Evolutionary conservation across 2,888 invertebrate species (phyloP), one percentile per base, ranked within the genome.

Genomic region (Keiferia lycopersicella): DNA sequence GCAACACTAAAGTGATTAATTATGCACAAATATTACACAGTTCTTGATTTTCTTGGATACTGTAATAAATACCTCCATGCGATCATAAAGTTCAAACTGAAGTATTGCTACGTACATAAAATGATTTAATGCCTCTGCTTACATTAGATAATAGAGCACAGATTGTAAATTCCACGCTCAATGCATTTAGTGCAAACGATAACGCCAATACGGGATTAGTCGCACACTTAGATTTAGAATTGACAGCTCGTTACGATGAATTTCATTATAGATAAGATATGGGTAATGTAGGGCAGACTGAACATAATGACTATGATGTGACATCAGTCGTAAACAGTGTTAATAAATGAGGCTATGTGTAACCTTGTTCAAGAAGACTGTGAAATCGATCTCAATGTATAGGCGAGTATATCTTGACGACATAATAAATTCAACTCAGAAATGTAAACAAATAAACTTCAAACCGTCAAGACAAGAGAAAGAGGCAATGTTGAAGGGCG

Each of bases 401-500:
- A 14, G 8, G 1, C 41, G 14, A 1, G n/a, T 8, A 10, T n/a
- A 45, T 16, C n/a, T 45, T n/a, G 8, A 45, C 14, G n/a, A 16
- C 45, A 48, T 48, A 10, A 18, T 48, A 18, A 18, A 16, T 0
- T 18, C 4, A 48, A 48, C 10, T 10, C 18, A 18, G 16, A 18
- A 48, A 45, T 2, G n/a, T 48, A 18, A 45, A 1, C 8, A 34
- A 8, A 34, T 34, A 34, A 34, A 34, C 34, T 34, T 34, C 34
- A 7, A 10, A 34, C 10, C 10, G 34, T 34, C 34, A 34, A 18
- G 45, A 8, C 64, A 61, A 56, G 62, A 45, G 63, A 58, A 65
- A 69, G 71, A 71, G 68, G 63, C 34, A 63, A 61, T 65, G 64
- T 67, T 69, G 68, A 72, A 73, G 69, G 69, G 67, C 66, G 65